Conservation (phyloP, 1,140 invertebrate species). For the Bombus balteatus region DNA sequence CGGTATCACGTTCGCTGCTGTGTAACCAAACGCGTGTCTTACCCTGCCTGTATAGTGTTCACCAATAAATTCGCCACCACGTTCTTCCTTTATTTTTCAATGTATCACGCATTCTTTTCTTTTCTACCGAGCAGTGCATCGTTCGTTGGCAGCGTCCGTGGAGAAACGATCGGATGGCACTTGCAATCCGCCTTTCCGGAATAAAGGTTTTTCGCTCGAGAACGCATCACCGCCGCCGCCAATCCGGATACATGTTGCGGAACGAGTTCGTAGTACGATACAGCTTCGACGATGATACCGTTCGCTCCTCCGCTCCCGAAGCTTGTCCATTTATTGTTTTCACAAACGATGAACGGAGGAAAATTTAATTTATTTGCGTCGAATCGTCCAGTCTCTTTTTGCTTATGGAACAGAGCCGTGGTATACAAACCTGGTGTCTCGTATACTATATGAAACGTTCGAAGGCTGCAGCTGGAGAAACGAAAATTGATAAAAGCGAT, state of each 20-base stretch:
- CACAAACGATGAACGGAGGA: neutral
- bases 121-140: neutral
- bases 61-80: slow-evolving; percentile 22
- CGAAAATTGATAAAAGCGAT: neutral
- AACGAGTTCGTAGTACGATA: neutral
- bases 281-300: neutral
- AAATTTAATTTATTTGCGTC: slow-evolving; percentile 16
- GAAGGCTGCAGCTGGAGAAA: neutral
- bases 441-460: neutral
- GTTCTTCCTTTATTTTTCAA: neutral
- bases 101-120: neutral
- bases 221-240: neutral
- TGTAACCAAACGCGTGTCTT: slow-evolving; percentile 29
- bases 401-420: too few species aligned
- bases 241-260: neutral
- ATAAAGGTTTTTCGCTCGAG: neutral
- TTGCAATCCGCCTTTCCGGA: neutral
- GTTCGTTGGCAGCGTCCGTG: neutral
- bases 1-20: slow-evolving; percentile 22
- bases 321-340: neutral
- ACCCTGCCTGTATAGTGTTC: slow-evolving; percentile 2
- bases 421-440: neutral
- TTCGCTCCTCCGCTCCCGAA: neutral
- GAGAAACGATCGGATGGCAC: slow-evolving; percentile 5
- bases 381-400: neutral